These are phyloP conservation scores for Trichechus manatus DNA, from an alignment of 2,113 vertebrate species.

Conservation along the genomic window DNA sequence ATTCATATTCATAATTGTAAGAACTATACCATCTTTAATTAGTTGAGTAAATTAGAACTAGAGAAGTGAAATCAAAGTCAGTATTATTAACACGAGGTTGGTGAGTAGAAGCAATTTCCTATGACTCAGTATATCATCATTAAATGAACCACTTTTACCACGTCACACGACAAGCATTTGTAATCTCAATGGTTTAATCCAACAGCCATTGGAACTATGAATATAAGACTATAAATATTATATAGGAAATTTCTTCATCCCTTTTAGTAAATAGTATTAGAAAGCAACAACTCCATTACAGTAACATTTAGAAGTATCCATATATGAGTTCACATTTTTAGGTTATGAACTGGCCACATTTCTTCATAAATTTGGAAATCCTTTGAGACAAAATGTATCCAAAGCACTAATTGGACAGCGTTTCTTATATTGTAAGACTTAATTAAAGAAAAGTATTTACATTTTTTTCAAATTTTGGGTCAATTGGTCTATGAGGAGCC, in stretches of 20 bases:
- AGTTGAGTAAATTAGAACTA: neutral
- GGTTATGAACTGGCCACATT: neutral
- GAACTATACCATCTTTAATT: neutral
- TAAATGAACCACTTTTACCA: neutral
- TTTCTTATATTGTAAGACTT: neutral
- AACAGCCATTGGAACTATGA: neutral
- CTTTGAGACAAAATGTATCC: neutral
- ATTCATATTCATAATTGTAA: neutral
- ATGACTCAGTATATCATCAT: neutral
- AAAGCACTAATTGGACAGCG: neutral
- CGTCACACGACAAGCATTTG: neutral
- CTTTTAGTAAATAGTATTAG: neutral
- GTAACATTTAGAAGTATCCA: neutral
- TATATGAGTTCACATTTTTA: neutral
- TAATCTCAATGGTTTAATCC: neutral
- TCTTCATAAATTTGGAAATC: constrained; percentile 1
- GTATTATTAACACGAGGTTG: neutral
- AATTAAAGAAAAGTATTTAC: neutral
- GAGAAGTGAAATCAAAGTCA: neutral
- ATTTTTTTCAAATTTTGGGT: constrained; percentile 14
- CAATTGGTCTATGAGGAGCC: neutral
- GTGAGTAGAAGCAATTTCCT: neutral
- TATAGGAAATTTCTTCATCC: neutral
- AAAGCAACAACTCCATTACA: neutral
- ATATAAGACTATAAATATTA: neutral